Percentiles rank a stretch among this genome's conserved stretches.
Evolutionary conservation across 2,797 vertebrate species (phyloP).

Genomic region (Sphenodon punctatus): DNA sequence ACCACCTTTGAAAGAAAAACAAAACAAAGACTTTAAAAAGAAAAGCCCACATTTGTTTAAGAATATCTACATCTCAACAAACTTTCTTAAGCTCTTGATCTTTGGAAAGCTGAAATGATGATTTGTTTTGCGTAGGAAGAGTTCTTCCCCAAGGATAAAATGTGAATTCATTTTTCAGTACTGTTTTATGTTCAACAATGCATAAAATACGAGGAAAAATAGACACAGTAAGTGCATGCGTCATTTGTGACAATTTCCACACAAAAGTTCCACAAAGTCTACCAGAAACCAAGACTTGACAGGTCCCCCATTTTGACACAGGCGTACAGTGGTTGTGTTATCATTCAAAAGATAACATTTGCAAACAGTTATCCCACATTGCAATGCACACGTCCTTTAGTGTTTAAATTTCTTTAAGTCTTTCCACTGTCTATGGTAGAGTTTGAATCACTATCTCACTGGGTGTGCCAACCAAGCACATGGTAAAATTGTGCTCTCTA

Average conservation of each 20-base stretch:
- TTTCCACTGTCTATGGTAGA: not conserved
- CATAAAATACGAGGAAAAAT: conserved; percentile 21
- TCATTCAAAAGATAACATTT: conserved; percentile 9
- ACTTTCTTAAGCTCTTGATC: conserved; percentile 37
- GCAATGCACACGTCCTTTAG: no score
- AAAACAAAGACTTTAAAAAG: not conserved
- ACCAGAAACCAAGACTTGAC: conserved; percentile 53
- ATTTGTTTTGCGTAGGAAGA: conserved; percentile 55
- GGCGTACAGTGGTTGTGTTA: not conserved
- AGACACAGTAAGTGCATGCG: conserved; percentile 6
- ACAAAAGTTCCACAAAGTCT: conserved; percentile 25
- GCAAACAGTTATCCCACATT: conserved; percentile 11
- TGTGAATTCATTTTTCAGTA: conserved; percentile 32
- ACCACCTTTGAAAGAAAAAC: not conserved
- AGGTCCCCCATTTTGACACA: no score
- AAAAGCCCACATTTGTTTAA: not conserved
- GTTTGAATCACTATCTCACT: no score
- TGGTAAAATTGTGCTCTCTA: no score
- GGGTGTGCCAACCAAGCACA: no score
- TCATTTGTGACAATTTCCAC: conserved; percentile 32
- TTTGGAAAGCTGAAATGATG: conserved; percentile 44
- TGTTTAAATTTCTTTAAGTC: no score
- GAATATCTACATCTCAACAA: not conserved
- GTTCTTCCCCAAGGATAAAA: conserved; percentile 32
- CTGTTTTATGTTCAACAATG: not conserved